These are phyloP conservation scores for Gymnothorax reevesii DNA, from an alignment of 2,797 vertebrate species.

Conservation along the genomic window DNA sequence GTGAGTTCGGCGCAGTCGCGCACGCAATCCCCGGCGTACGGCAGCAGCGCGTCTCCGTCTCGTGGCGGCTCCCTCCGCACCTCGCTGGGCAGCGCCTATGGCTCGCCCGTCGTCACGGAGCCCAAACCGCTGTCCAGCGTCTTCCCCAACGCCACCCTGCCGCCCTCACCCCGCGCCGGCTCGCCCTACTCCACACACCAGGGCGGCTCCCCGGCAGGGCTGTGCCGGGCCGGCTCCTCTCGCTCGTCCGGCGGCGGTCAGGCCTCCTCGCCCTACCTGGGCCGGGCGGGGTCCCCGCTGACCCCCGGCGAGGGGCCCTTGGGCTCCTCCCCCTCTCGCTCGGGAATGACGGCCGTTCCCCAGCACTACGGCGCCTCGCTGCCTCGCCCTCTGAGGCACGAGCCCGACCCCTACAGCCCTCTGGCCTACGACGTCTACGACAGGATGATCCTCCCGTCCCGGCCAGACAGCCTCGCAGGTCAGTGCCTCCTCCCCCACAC, in stretches of 20 bases:
- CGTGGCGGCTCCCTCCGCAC: slow-evolving; percentile 87
- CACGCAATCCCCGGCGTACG: slow-evolving; percentile 89
- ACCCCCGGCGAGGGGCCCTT: slow-evolving; percentile 73
- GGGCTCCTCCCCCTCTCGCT: slow-evolving; percentile 77
- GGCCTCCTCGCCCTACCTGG: slow-evolving; percentile 77
- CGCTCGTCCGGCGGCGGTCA: slow-evolving; percentile 69
- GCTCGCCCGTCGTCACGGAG: slow-evolving; percentile 83
- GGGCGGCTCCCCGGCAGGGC: slow-evolving; percentile 77
- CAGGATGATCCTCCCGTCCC: slow-evolving; percentile 88
- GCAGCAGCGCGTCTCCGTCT: slow-evolving; percentile 83
- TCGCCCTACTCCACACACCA: slow-evolving; percentile 81
- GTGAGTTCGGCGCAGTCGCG: slow-evolving; percentile 92
- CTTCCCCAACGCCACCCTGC: slow-evolving; percentile 85
- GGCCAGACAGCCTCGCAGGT: slow-evolving; percentile 97
- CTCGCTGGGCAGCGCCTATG: slow-evolving; percentile 81
- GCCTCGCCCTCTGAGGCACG: slow-evolving; percentile 82
- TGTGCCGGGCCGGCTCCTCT: slow-evolving; percentile 81
- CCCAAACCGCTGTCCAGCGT: slow-evolving; percentile 78
- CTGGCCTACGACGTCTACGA: slow-evolving; percentile 91
- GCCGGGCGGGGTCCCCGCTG: slow-evolving; percentile 84
- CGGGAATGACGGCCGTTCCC: slow-evolving; percentile 76
- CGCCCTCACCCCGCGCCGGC: slow-evolving; percentile 74
- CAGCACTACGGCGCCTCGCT: slow-evolving; percentile 69
- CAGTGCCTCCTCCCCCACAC: slow-evolving; percentile 52
- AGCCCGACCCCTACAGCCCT: slow-evolving; percentile 79